Conservation (phyloP, 2,113 vertebrate species). For the Burhinus bistriatus region DNA sequence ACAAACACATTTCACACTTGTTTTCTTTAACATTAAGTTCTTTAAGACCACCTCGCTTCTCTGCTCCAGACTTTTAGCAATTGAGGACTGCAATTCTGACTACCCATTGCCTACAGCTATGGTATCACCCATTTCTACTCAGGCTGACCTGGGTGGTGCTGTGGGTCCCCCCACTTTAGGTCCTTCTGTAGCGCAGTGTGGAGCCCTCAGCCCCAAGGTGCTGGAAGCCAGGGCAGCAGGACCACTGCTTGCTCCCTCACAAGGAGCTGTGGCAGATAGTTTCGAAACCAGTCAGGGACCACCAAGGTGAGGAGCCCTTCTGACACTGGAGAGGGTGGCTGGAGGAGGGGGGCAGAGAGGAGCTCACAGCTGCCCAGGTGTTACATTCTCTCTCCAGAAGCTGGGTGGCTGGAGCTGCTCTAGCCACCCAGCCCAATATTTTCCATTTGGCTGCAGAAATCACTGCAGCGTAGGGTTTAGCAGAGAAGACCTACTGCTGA, state of each 20-base stretch:
- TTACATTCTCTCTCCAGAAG: neutral
- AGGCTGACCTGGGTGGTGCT: neutral
- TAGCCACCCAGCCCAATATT: neutral
- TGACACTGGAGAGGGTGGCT: neutral
- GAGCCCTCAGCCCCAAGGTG: neutral
- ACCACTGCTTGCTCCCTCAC: neutral
- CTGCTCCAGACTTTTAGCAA: neutral
- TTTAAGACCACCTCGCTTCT: neutral
- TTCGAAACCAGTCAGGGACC: neutral
- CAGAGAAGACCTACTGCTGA: neutral
- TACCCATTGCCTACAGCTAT: neutral
- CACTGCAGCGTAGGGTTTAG: neutral
- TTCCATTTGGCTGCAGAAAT: neutral
- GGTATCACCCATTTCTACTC: fast-evolving
- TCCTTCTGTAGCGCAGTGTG: fast-evolving
- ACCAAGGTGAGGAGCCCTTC: neutral
- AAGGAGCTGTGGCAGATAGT: neutral
- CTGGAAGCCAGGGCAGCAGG: neutral
- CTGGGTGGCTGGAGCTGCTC: neutral
- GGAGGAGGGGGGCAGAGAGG: neutral
- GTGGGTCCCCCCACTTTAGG: fast-evolving
- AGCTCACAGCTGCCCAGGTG: neutral
- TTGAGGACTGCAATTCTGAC: neutral
- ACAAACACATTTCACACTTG: neutral
- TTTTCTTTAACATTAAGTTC: neutral